These are phyloP conservation scores for Delphinapterus leucas DNA, from an alignment of 2,113 vertebrate species.

Conservation along the genomic window DNA sequence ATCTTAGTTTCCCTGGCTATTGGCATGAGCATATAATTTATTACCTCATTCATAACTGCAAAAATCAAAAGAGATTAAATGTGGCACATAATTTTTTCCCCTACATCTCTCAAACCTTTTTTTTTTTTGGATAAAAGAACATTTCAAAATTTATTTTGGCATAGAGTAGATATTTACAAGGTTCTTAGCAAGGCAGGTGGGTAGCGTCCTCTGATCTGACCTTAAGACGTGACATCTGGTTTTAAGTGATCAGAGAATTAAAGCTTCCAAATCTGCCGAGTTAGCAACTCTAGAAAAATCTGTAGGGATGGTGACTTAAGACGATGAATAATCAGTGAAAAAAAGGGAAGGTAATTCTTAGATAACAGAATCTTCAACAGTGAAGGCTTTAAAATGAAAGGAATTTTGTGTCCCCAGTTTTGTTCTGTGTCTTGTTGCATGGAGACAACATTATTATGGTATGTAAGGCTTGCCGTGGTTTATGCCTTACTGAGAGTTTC, in stretches of 20 bases:
- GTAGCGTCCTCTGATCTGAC: background rate
- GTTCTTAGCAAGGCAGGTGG: background rate
- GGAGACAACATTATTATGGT: background rate
- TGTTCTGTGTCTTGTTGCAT: background rate
- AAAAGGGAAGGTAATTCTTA: slow-evolving; percentile 18
- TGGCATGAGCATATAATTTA: background rate
- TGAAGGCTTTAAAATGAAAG: slow-evolving; percentile 25
- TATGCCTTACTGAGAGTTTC: slow-evolving; percentile 23
- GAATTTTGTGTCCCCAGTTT: background rate
- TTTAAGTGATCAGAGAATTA: slow-evolving; percentile 30
- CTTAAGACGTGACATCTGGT: background rate
- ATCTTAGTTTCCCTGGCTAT: background rate
- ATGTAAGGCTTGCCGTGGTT: slow-evolving; percentile 16
- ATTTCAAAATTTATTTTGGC: background rate
- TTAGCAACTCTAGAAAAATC: slow-evolving; percentile 16
- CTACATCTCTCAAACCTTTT: background rate
- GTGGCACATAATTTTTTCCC: background rate
- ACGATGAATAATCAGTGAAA: background rate
- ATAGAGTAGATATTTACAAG: background rate
- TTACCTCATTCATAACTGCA: background rate
- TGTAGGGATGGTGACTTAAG: background rate
- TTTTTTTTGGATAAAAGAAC: background rate
- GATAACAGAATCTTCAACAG: background rate
- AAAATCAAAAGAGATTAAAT: slow-evolving; percentile 18
- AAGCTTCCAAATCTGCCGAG: background rate